phyloP scores from a whole-genome alignment of 2,113 vertebrate genomes.

The Corynorhinus townsendii region DNA sequence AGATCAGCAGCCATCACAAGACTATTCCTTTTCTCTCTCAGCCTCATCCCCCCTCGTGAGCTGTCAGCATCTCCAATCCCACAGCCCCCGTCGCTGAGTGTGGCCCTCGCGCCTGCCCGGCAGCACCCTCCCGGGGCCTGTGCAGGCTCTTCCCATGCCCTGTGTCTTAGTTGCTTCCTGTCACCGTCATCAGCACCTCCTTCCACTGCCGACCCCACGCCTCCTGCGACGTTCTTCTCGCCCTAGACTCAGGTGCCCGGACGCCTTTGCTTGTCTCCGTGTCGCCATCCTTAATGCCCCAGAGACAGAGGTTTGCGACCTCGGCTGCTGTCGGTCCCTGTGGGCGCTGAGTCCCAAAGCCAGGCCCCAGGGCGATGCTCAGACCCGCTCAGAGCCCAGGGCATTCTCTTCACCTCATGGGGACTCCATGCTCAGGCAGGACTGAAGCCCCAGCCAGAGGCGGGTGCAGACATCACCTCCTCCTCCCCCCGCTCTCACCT shows the following conservation, averaged over 20 bases:
- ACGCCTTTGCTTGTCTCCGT: neutral
- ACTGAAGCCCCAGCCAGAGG: too few relatives aligned
- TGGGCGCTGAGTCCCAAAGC: too few relatives aligned
- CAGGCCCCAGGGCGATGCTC: neutral
- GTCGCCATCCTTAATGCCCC: neutral
- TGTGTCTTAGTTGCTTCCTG: neutral
- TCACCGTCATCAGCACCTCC: neutral
- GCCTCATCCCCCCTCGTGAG: neutral
- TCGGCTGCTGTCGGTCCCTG: neutral
- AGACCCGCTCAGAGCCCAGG: neutral
- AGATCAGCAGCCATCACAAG: accelerated
- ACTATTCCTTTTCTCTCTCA: neutral
- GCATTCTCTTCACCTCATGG: neutral
- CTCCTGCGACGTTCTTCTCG: neutral
- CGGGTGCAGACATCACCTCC: too few relatives aligned
- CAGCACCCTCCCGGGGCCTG: neutral
- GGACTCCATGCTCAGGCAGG: neutral
- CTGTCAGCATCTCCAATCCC: neutral
- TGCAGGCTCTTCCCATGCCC: neutral
- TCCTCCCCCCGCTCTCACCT: too few relatives aligned
- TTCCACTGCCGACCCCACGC: neutral
- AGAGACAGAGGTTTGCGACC: neutral
- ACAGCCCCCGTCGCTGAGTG: too few relatives aligned
- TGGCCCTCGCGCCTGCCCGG: too few relatives aligned
- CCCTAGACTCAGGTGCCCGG: neutral